A percentile compares a stretch with the other conserved stretches of the same genome.
phyloP scores from a whole-genome alignment of 2,113 vertebrate species.

The Cynocephalus volans region DNA sequence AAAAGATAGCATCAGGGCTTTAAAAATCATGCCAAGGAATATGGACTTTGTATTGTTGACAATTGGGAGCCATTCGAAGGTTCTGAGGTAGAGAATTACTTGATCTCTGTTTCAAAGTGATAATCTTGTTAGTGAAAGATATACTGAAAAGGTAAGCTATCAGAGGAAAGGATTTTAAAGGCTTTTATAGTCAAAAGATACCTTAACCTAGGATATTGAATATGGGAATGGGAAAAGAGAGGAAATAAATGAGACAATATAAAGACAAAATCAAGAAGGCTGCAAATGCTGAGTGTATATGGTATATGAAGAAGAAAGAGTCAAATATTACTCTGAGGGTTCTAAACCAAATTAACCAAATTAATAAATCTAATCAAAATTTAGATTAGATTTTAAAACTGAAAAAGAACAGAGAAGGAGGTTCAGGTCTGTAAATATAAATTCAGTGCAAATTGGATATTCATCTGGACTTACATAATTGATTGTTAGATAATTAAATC shows the following conservation, averaged over 20 bases:
- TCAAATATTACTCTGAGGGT: background rate
- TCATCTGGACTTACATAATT: background rate
- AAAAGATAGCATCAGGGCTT: background rate
- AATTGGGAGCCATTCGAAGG: background rate
- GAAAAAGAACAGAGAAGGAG: background rate
- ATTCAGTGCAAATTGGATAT: slow-evolving; percentile 1
- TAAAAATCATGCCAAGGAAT: background rate
- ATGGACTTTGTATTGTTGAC: background rate
- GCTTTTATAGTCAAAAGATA: background rate
- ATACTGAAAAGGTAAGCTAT: background rate
- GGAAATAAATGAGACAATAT: background rate
- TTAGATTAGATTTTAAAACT: background rate
- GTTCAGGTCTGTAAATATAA: background rate
- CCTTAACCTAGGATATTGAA: background rate
- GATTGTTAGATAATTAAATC: background rate
- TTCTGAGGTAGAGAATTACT: background rate
- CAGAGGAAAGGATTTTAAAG: slow-evolving; percentile 22
- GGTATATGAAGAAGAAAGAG: background rate
- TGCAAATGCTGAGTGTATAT: background rate
- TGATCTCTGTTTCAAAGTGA: slow-evolving; percentile 32
- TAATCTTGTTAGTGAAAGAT: slow-evolving; percentile 52
- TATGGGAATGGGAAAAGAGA: slow-evolving; percentile 17
- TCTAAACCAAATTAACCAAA: background rate
- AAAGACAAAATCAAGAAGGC: background rate
- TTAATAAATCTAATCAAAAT: too few relatives aligned